A percentile compares a stretch with the other conserved stretches of the same genome.
Conservation (phyloP, 2,113 vertebrate genomes). For the Perccottus glenii region DNA sequence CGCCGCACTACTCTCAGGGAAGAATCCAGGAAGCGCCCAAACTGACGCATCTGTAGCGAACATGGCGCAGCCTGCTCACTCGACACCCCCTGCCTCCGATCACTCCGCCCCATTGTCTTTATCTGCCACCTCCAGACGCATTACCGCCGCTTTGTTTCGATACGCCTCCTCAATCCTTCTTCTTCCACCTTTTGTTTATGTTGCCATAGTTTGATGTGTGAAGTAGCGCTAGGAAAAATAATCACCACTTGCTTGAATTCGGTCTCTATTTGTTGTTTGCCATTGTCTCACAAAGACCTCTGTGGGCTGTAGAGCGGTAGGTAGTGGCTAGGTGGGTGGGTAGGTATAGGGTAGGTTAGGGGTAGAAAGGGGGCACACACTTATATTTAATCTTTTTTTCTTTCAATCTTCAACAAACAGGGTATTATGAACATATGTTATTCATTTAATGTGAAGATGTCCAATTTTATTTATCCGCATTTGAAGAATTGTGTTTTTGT, state of each 20-base stretch:
- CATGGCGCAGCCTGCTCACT: slow-evolving; percentile 57
- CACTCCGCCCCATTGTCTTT: slow-evolving; percentile 78
- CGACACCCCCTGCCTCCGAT: slow-evolving; percentile 34
- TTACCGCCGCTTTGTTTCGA: slow-evolving; percentile 69
- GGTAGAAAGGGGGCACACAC: slow-evolving; percentile 65
- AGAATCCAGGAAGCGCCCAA: slow-evolving; percentile 99
- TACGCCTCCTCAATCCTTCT: slow-evolving; percentile 66
- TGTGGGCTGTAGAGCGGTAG: slow-evolving; percentile 70
- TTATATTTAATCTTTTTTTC: slow-evolving; percentile 77
- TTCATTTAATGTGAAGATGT: slow-evolving; percentile 94
- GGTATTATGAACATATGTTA: slow-evolving; percentile 95
- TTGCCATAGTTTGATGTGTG: slow-evolving; percentile 89
- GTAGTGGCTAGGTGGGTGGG: slow-evolving; percentile 60
- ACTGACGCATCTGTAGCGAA: slow-evolving; percentile 95
- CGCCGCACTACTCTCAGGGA: slow-evolving; percentile 98
- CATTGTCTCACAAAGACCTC: slow-evolving; percentile 77
- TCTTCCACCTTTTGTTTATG: slow-evolving; percentile 65
- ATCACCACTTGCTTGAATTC: slow-evolving; percentile 90
- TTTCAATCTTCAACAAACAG: slow-evolving; percentile 86
- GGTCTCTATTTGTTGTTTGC: slow-evolving; percentile 73
- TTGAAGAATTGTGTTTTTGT: slow-evolving; percentile 84
- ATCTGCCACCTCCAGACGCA: slow-evolving; percentile 63
- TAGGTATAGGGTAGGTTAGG: slow-evolving; percentile 59
- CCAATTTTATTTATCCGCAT: slow-evolving; percentile 90
- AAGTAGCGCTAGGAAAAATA: slow-evolving; percentile 83